Percentiles rank a stretch among this genome's conserved stretches.
Evolutionary conservation across 2,888 invertebrate genomes (phyloP).

Genomic region (Acanthopleura granulata): DNA sequence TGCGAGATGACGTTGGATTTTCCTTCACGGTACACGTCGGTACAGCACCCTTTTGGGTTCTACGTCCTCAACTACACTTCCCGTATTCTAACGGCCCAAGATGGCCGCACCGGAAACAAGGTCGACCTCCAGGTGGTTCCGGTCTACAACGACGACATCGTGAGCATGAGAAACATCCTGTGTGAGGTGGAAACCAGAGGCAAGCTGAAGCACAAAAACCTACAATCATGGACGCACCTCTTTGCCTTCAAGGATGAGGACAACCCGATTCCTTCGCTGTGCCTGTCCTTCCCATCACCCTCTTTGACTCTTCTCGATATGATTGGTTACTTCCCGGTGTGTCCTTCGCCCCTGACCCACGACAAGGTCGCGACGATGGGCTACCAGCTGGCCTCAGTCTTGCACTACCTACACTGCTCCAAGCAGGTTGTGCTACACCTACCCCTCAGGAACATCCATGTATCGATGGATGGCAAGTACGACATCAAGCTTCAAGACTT

Average conservation of each 20-base stretch:
- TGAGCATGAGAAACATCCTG: background rate
- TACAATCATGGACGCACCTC: background rate
- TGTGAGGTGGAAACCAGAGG: background rate
- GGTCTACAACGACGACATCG: background rate
- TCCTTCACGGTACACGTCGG: constrained; percentile 6
- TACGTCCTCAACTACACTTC: constrained; percentile 1
- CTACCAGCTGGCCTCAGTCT: background rate
- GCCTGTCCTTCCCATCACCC: background rate
- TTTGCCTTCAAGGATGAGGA: background rate
- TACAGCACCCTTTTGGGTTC: constrained; percentile 6
- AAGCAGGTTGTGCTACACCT: background rate
- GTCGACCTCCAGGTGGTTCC: constrained; percentile 8
- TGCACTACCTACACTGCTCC: constrained; percentile 3
- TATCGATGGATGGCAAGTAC: constrained; percentile 5
- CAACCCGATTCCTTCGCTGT: background rate
- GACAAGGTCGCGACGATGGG: background rate
- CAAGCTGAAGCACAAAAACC: background rate
- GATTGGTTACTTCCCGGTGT: background rate
- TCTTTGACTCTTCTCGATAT: constrained; percentile 4
- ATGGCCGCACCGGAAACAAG: background rate
- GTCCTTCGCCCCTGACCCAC: background rate
- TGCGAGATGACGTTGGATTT: constrained; percentile 11
- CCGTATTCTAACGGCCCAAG: background rate
- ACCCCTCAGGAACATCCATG: constrained; percentile 1
- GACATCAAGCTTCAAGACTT: constrained; percentile 6